phyloP scores from a whole-genome alignment of 2,113 vertebrate species.

The Speoplatyrhinus poulsoni region DNA sequence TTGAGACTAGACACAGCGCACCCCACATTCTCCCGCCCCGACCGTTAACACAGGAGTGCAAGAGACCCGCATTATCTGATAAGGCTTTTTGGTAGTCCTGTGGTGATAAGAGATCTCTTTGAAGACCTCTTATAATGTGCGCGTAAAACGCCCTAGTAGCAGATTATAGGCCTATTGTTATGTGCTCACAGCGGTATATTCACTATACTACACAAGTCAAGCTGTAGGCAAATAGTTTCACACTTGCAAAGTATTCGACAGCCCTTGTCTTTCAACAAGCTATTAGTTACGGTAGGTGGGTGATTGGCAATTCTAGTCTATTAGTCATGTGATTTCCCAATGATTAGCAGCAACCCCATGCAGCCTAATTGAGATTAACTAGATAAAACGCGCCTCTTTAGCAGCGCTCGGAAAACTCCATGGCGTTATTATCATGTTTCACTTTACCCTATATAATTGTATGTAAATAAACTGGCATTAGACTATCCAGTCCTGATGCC shows the following conservation, averaged over 20 bases:
- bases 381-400: background rate
- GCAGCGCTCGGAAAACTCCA: background rate
- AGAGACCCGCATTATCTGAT: constrained; percentile 28
- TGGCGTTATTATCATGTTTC: background rate
- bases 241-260: constrained; percentile 13
- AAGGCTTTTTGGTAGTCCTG: constrained; percentile 10
- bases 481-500: too few relatives aligned
- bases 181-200: constrained; percentile 15
- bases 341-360: background rate
- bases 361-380: background rate
- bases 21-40: background rate
- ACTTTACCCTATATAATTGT: background rate
- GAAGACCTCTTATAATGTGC: constrained; percentile 27
- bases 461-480: background rate
- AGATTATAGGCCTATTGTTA: constrained; percentile 5
- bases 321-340: constrained; percentile 1
- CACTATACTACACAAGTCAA: background rate
- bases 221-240: constrained; percentile 9
- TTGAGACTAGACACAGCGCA: background rate
- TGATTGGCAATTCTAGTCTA: background rate
- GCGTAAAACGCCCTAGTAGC: constrained; percentile 8
- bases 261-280: constrained; percentile 18
- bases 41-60: constrained; percentile 10
- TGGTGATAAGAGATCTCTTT: constrained; percentile 38
- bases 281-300: background rate